Evolutionary conservation across 2,888 invertebrate species (phyloP).

Genomic region (Harpalus rufipes): DNA sequence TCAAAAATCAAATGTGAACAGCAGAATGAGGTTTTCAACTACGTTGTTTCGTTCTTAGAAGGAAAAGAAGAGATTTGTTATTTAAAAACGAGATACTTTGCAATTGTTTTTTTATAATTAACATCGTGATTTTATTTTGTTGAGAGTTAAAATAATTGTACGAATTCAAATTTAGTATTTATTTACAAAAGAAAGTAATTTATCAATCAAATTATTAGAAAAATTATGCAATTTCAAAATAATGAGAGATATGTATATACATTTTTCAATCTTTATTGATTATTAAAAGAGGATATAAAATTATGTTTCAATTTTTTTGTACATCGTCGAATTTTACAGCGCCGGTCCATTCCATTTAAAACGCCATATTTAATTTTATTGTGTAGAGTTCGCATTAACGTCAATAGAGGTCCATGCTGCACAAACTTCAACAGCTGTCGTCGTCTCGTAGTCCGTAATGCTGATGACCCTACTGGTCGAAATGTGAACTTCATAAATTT

Average conservation of each 20-base stretch:
- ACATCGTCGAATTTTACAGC: not conserved
- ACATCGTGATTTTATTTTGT: not conserved
- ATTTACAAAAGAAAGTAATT: not conserved
- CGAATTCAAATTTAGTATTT: not conserved
- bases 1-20: not conserved
- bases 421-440: conserved; percentile 59
- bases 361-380: conserved; percentile 31
- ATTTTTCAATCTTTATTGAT: conserved; percentile 4
- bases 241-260: no score
- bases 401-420: conserved; percentile 48
- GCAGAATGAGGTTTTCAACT: no score
- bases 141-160: not conserved
- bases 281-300: conserved; percentile 22
- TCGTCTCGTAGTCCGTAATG: conserved; percentile 54
- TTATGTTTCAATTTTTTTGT: conserved; percentile 21
- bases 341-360: not conserved
- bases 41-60: not conserved
- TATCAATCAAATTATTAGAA: not conserved
- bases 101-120: not conserved
- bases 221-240: not conserved
- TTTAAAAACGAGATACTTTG: not conserved
- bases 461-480: conserved; percentile 67
- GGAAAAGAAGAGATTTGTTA: conserved; percentile 2
- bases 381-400: conserved; percentile 18
- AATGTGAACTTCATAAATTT: conserved; percentile 66